Evolutionary conservation across 2,797 vertebrate genomes (phyloP), one percentile per base, ranked within the genome.

Genomic region (Sebastes alutus): DNA sequence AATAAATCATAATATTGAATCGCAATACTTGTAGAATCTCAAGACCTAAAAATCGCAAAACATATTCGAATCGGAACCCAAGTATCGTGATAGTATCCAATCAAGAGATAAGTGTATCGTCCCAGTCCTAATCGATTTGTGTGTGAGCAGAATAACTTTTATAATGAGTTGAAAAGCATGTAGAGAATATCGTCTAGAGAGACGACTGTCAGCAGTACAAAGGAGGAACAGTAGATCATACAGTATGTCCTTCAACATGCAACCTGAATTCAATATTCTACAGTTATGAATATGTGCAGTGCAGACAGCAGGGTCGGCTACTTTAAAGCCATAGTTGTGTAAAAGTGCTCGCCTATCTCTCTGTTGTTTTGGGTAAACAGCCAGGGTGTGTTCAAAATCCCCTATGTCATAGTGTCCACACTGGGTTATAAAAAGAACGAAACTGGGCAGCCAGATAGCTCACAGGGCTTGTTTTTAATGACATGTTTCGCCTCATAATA

Each of bases 381-480:
- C 71, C 65, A 85, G 87, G 83, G 83, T 72, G 88, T 89, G 89
- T 91, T 92, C 83, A 80, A 77, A 93, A 88, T 81, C 87, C 75
- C 78, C 70, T 68, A 78, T 78, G 81, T 88, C 88, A 83, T 52
- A 58, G 75, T 83, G 82, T 91, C 90, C 70, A 70, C 63, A 61
- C 68, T 2, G 78, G 65, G 89, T 90, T 94, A 93, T 93, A 94
- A 94, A 94, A 94, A 93, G 88, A 91, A 80, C 14, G 3, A 81
- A 71, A 63, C 74, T 46, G 69, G 77, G 80, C 76, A 61, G 77
- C 80, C 82, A 70, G 88, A 92, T 83, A 91, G 87, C 85, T 76
- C 88, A 78, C 78, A 75, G 60, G 23, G n/a, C 82, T 78, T 23
- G 78, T 62, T 84, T 88, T 86, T 93, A 94, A 94, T 94, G 76